A percentile compares a stretch with the other conserved stretches of the same genome.
Conservation (phyloP, 2,797 vertebrate species). For the Scolopax rusticola region DNA sequence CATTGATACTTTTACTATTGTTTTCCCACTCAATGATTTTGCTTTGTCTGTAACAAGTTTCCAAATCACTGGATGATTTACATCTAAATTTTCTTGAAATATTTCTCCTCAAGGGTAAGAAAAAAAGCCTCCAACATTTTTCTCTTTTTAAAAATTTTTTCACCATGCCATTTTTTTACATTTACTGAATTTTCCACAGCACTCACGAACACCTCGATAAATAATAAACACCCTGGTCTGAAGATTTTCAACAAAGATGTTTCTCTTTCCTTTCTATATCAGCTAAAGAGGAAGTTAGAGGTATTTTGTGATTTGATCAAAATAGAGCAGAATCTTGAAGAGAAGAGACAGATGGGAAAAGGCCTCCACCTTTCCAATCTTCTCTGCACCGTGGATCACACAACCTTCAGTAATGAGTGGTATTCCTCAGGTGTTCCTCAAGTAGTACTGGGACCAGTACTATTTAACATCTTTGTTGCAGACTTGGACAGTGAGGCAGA, state of each 20-base stretch:
- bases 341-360: neutral
- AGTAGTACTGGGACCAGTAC: too few species aligned
- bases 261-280: neutral
- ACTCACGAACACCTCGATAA: neutral
- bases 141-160: neutral
- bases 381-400: neutral
- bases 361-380: neutral
- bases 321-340: neutral
- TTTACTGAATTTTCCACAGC: neutral
- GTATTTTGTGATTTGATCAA: neutral
- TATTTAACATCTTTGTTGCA: too few species aligned
- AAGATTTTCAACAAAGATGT: neutral
- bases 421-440: too few species aligned
- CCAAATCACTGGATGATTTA: neutral
- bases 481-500: too few species aligned
- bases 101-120: neutral
- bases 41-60: neutral
- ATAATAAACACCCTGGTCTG: neutral
- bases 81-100: neutral
- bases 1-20: neutral
- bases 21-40: neutral
- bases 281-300: neutral
- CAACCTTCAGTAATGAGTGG: neutral
- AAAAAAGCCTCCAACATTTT: rapidly evolving
- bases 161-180: neutral